phyloP scores from a whole-genome alignment of 2,113 vertebrate genomes.

The Sciurus niger region DNA sequence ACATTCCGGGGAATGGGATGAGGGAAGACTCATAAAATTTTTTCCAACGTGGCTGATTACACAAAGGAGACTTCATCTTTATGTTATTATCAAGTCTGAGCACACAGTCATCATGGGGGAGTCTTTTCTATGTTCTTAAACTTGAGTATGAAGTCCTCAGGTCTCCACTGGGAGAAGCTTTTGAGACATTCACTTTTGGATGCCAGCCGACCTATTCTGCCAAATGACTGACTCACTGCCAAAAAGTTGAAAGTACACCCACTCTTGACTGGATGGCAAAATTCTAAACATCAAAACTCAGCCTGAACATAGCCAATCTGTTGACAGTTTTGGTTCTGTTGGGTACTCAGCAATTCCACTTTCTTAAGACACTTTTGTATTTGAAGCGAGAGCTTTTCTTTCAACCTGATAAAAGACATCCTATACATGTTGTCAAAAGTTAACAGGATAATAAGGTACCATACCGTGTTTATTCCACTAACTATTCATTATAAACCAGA shows the following conservation, averaged over 20 bases:
- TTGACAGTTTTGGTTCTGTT: background rate
- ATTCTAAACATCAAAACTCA: background rate
- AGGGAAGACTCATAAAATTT: background rate
- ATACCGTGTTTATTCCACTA: constrained; percentile 83
- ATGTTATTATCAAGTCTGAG: constrained; percentile 71
- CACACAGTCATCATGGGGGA: constrained; percentile 35
- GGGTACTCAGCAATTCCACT: background rate
- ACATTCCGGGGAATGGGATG: background rate
- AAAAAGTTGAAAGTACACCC: constrained; percentile 38
- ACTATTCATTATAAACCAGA: constrained; percentile 85
- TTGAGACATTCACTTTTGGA: constrained; percentile 45
- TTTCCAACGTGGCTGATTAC: background rate
- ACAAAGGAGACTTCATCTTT: constrained; percentile 44
- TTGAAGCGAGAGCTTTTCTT: constrained; percentile 77
- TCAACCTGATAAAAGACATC: constrained; percentile 75
- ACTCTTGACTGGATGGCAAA: background rate
- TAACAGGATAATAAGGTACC: constrained; percentile 86
- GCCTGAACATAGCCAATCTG: constrained; percentile 45
- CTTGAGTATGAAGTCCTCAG: constrained; percentile 21
- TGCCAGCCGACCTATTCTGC: background rate
- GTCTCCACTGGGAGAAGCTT: constrained; percentile 34
- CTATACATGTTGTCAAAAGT: constrained; percentile 82
- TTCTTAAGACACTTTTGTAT: constrained; percentile 76
- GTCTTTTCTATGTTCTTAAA: constrained; percentile 67
- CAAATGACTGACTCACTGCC: background rate